Percentiles rank a stretch among this genome's conserved stretches.
Conservation (phyloP, 2,888 invertebrate genomes). For the Scaptomyza flava region DNA sequence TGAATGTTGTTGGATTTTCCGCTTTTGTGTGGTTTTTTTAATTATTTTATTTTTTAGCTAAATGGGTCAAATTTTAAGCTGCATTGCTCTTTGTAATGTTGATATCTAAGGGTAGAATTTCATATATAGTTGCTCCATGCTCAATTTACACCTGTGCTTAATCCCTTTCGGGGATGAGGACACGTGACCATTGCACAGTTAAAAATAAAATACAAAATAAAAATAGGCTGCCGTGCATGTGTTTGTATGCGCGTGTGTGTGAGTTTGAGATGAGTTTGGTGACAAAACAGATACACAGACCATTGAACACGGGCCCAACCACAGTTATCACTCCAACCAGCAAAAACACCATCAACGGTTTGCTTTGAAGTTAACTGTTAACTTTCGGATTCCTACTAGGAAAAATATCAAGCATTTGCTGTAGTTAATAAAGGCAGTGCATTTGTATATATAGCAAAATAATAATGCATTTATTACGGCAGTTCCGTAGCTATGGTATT, state of each 20-base stretch:
- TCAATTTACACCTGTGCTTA: constrained; percentile 19
- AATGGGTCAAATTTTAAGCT: constrained; percentile 14
- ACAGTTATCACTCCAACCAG: neutral
- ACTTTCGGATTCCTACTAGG: neutral
- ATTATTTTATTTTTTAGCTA: neutral
- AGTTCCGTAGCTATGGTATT: too few relatives aligned
- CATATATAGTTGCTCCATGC: constrained; percentile 14
- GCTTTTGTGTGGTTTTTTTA: neutral
- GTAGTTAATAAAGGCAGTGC: too few relatives aligned
- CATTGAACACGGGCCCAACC: constrained; percentile 33
- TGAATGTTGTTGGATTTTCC: neutral
- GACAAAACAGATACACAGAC: constrained; percentile 25
- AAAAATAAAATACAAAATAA: constrained; percentile 42
- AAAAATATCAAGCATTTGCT: neutral
- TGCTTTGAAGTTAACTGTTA: constrained; percentile 46
- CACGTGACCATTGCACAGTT: constrained; percentile 44
- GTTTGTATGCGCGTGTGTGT: neutral
- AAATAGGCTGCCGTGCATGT: constrained; percentile 15
- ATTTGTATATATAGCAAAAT: neutral
- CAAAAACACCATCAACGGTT: neutral
- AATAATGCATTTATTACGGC: too few relatives aligned
- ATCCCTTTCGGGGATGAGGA: constrained; percentile 10
- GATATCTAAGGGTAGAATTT: neutral
- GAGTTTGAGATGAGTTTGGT: constrained; percentile 3
- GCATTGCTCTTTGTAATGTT: constrained; percentile 1